Conservation (phyloP, 2,113 vertebrate genomes). For the Caretta caretta region DNA sequence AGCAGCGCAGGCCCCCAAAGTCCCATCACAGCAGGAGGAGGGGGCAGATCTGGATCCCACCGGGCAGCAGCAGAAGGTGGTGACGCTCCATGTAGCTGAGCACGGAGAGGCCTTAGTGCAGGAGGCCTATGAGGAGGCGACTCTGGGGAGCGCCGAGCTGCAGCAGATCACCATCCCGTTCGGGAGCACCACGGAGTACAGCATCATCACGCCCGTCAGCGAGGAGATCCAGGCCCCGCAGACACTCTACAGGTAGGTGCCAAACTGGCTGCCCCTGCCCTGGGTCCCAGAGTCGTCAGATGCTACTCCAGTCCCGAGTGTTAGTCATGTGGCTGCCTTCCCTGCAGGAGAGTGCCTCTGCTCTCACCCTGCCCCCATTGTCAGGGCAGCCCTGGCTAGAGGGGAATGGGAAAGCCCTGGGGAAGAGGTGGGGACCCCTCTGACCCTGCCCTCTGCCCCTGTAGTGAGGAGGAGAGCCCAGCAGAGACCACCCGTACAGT, state of each 20-base stretch:
- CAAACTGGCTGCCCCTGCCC: not conserved
- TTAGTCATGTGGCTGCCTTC: too few species aligned
- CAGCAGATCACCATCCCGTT: conserved; percentile 88
- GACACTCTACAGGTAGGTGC: conserved; percentile 83
- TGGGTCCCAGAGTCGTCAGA: not conserved
- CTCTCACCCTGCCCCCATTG: too few species aligned
- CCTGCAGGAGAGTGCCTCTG: too few species aligned
- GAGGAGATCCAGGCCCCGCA: conserved; percentile 84
- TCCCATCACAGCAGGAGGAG: conserved; percentile 30
- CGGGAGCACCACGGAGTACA: conserved; percentile 81
- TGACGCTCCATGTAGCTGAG: conserved; percentile 91
- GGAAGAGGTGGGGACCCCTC: not conserved
- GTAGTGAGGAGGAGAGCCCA: conserved; percentile 67
- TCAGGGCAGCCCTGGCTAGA: not conserved
- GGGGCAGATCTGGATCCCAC: not conserved
- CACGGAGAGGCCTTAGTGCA: conserved; percentile 78
- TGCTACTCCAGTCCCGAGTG: too few species aligned
- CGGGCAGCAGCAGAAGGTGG: conserved; percentile 80
- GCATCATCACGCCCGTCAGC: conserved; percentile 84
- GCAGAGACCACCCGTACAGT: conserved; percentile 73
- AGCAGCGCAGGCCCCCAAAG: not conserved
- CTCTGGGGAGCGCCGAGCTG: conserved; percentile 77
- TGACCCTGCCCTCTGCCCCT: not conserved
- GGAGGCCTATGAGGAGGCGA: conserved; percentile 78
- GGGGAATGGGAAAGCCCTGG: not conserved